A percentile compares a stretch with the other conserved stretches of the same genome.
These are phyloP conservation scores for Trichogramma dendrolimi DNA, from an alignment of 2,888 invertebrate species.

Conservation along the genomic window DNA sequence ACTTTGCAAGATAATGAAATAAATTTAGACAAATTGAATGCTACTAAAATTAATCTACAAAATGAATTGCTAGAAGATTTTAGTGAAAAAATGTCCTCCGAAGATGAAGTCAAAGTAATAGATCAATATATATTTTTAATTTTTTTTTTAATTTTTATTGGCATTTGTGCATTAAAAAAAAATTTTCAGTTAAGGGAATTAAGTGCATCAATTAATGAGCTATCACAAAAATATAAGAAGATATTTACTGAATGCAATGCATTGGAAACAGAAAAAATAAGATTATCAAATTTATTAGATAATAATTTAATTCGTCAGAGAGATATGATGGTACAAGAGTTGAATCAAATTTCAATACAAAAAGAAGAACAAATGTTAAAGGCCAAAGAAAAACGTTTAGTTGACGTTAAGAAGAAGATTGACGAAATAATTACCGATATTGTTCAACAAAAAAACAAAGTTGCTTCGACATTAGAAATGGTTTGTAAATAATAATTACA, in stretches of 20 bases:
- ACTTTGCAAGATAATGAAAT: constrained; percentile 87
- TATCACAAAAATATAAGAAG: constrained; percentile 92
- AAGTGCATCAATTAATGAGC: constrained; percentile 86
- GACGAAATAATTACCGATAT: constrained; percentile 76
- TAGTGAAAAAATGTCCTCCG: constrained; percentile 83
- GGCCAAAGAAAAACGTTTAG: constrained; percentile 72
- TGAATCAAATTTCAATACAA: constrained; percentile 92
- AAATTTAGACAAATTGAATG: constrained; percentile 91
- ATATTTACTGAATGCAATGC: constrained; percentile 92
- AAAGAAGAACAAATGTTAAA: constrained; percentile 85
- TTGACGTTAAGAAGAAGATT: constrained; percentile 70
- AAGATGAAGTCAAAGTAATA: constrained; percentile 68
- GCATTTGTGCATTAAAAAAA: too few species aligned
- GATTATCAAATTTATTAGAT: constrained; percentile 89
- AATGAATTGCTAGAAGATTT: constrained; percentile 90
- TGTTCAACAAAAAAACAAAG: constrained; percentile 74
- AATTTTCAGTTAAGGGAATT: constrained; percentile 85
- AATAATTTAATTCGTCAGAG: constrained; percentile 89
- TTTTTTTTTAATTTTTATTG: background rate
- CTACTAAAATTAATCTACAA: constrained; percentile 87
- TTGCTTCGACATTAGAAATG: constrained; percentile 63
- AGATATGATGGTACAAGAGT: constrained; percentile 83
- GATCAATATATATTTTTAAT: too few species aligned
- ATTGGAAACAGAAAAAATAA: constrained; percentile 93
- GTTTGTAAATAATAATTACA: constrained; percentile 42